Evolutionary conservation across 2,888 invertebrate species (phyloP).

Genomic region (Rhynchonema sp.): DNA sequence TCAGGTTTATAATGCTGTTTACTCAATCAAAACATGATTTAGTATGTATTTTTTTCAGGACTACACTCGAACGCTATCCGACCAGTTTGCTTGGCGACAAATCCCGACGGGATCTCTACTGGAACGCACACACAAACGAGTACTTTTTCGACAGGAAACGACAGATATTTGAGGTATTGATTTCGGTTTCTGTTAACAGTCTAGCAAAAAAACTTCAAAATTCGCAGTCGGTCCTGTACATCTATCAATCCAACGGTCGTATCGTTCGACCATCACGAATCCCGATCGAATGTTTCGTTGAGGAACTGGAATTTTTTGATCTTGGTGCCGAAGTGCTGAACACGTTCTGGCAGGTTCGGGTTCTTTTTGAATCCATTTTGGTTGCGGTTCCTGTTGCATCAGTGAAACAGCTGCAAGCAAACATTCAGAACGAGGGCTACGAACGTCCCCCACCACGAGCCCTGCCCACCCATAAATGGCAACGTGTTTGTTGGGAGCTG

Average conservation of each 20-base stretch:
- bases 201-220: neutral
- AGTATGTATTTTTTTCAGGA: too few species aligned
- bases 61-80: constrained; percentile 13
- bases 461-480: constrained; percentile 9
- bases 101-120: constrained; percentile 16
- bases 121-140: constrained; percentile 15
- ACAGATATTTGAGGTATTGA: neutral
- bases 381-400: neutral
- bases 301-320: constrained; percentile 29
- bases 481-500: constrained; percentile 29
- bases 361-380: constrained; percentile 19
- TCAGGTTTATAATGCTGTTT: too few species aligned
- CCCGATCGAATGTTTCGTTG: constrained; percentile 33
- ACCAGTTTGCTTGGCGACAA: constrained; percentile 21
- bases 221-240: constrained; percentile 35
- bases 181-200: neutral
- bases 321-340: constrained; percentile 30
- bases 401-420: too few species aligned
- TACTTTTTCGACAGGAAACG: constrained; percentile 25
- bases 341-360: constrained; percentile 30
- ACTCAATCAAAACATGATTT: too few species aligned
- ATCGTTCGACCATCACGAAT: constrained; percentile 33
- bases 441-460: neutral
- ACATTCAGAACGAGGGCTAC: neutral
- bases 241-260: constrained; percentile 34